phyloP scores from a whole-genome alignment of 2,113 vertebrate genomes.

The Motacilla alba region DNA sequence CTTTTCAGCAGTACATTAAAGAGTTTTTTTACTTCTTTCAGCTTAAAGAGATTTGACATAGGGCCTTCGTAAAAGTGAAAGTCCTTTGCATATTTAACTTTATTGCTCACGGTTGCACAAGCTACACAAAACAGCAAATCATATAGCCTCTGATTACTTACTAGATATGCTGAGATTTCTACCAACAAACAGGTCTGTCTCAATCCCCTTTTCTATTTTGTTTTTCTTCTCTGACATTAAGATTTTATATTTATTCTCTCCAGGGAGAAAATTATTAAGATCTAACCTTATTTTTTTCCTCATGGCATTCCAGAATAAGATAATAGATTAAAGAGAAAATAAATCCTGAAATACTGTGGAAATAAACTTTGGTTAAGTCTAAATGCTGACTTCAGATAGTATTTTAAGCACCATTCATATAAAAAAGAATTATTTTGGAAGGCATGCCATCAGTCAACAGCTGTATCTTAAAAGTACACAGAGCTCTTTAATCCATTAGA shows the following conservation, averaged over 20 bases:
- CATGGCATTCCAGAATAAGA: background rate
- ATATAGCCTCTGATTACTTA: background rate
- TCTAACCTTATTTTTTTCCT: background rate
- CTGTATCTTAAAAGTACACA: background rate
- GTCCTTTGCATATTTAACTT: background rate
- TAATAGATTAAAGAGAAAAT: background rate
- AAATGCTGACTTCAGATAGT: background rate
- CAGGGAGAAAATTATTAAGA: background rate
- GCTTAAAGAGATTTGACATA: background rate
- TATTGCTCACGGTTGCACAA: background rate
- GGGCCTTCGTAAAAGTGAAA: background rate
- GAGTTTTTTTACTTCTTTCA: background rate
- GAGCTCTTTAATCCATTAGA: background rate
- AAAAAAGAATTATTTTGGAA: background rate
- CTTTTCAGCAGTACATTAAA: background rate
- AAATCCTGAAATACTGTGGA: background rate
- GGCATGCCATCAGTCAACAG: background rate
- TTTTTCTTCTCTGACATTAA: background rate
- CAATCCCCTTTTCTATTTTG: background rate
- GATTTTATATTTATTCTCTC: background rate
- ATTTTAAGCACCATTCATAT: background rate
- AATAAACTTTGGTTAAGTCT: background rate
- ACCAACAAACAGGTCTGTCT: background rate
- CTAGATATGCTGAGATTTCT: background rate
- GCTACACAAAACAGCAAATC: background rate